Conservation (phyloP, 1,140 invertebrate genomes). For the Contarinia nasturtii region DNA sequence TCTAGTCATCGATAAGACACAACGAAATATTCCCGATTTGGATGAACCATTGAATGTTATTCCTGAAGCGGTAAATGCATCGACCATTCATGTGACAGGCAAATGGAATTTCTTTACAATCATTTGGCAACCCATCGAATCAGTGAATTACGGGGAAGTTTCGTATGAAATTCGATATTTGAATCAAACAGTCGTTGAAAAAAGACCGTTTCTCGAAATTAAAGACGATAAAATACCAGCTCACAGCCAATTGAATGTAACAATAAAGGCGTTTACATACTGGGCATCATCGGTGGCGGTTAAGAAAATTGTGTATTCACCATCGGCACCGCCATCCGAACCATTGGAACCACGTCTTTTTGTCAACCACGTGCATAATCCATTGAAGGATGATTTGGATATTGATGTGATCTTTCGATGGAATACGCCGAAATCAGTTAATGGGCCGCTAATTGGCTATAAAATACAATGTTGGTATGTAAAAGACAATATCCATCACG, state of each 20-base stretch:
- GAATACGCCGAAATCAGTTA: conserved; percentile 51
- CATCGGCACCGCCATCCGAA: conserved; percentile 47
- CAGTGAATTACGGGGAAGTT: conserved; percentile 60
- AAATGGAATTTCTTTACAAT: conserved; percentile 58
- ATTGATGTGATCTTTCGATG: conserved; percentile 45
- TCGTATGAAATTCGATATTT: conserved; percentile 51
- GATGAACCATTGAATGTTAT: conserved; percentile 36
- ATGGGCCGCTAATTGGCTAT: conserved; percentile 19
- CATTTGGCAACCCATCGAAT: conserved; percentile 50
- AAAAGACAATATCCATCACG: conserved; percentile 6
- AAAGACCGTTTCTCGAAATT: conserved; percentile 25
- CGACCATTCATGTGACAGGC: conserved; percentile 44
- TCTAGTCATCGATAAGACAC: conserved; percentile 45
- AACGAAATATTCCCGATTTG: conserved; percentile 33
- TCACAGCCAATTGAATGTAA: conserved; percentile 45
- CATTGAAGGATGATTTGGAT: conserved; percentile 9
- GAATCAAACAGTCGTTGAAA: conserved; percentile 5
- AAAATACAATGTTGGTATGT: not conserved
- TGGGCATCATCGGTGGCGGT: conserved; percentile 56
- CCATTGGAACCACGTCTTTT: conserved; percentile 50
- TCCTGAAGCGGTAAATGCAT: conserved; percentile 39
- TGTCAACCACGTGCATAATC: conserved; percentile 28
- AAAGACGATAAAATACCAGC: conserved; percentile 31
- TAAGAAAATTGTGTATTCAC: conserved; percentile 35
- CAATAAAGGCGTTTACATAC: conserved; percentile 59